Evolutionary conservation across 2,797 vertebrate species (phyloP).

Genomic region (Rhadinocentrus ornatus): DNA sequence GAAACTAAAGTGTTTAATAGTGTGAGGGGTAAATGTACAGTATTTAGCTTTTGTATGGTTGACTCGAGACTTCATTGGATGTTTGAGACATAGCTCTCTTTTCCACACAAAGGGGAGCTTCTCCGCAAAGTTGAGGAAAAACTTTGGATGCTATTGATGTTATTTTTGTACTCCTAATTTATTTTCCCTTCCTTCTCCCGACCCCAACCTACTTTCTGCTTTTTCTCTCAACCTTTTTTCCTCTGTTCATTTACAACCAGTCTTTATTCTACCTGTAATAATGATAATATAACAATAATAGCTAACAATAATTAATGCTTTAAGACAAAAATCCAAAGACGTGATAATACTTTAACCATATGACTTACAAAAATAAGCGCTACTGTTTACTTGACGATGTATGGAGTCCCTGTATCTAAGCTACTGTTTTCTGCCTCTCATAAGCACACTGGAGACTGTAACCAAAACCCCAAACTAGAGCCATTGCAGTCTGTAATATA

Average conservation of each 20-base stretch:
- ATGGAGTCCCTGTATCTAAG: conserved; percentile 91
- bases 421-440: conserved; percentile 94
- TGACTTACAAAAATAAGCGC: conserved; percentile 93
- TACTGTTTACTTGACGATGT: conserved; percentile 99
- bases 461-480: conserved; percentile 90
- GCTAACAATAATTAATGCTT: conserved; percentile 95
- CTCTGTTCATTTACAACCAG: conserved; percentile 78
- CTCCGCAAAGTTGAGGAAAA: conserved; percentile 80
- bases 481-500: conserved; percentile 89
- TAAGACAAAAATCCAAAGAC: conserved; percentile 99
- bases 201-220: conserved; percentile 61
- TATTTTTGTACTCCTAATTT: conserved; percentile 92
- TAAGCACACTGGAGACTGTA: conserved; percentile 93
- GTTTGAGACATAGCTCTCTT: conserved; percentile 90
- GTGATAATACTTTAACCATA: conserved; percentile 95
- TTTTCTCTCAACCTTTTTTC: conserved; percentile 68
- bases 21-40: conserved; percentile 98
- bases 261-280: conserved; percentile 86
- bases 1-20: conserved; percentile 98
- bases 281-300: conserved; percentile 86
- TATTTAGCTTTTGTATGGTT: conserved; percentile 99
- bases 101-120: conserved; percentile 78
- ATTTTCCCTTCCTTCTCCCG: conserved; percentile 69
- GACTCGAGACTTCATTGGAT: conserved; percentile 96
- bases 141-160: conserved; percentile 84